Conservation (phyloP, 1,140 invertebrate species). For the Oreohelix idahoensis region DNA sequence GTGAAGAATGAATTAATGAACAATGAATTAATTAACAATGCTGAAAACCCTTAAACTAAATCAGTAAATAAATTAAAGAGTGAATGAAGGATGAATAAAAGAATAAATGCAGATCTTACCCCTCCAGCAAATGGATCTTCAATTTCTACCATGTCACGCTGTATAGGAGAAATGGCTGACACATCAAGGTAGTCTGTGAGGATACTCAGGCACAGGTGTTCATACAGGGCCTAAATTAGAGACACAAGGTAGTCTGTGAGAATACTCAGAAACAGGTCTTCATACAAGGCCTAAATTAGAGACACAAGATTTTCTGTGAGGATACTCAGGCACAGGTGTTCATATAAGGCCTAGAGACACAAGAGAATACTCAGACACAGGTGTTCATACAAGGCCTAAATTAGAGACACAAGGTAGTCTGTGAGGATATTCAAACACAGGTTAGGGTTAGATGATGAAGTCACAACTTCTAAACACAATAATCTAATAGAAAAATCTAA, state of each 20-base stretch:
- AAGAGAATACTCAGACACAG: conserved; percentile 81
- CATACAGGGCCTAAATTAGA: conserved; percentile 65
- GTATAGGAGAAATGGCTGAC: conserved; percentile 86
- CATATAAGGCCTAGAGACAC: conserved; percentile 61
- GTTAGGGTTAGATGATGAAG: too few relatives aligned
- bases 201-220: conserved; percentile 79
- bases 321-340: conserved; percentile 79
- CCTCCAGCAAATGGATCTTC: conserved; percentile 86
- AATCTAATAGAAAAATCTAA: too few relatives aligned
- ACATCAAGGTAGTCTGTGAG: conserved; percentile 88
- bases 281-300: conserved; percentile 64
- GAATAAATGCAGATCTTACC: conserved; percentile 76
- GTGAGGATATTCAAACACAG: conserved; percentile 81
- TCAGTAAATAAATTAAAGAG: too few relatives aligned
- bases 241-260: conserved; percentile 83
- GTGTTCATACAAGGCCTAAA: conserved; percentile 72
- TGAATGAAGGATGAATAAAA: too few relatives aligned
- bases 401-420: conserved; percentile 79
- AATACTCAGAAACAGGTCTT: conserved; percentile 79
- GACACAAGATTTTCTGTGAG: conserved; percentile 83
- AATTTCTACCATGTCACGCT: conserved; percentile 87
- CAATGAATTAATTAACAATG: too few relatives aligned
- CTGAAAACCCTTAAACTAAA: too few relatives aligned
- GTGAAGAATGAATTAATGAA: too few relatives aligned
- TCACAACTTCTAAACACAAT: too few relatives aligned